Base-by-base conservation (phyloP, 2,797 vertebrate genomes). In the Menidia menidia region DNA sequence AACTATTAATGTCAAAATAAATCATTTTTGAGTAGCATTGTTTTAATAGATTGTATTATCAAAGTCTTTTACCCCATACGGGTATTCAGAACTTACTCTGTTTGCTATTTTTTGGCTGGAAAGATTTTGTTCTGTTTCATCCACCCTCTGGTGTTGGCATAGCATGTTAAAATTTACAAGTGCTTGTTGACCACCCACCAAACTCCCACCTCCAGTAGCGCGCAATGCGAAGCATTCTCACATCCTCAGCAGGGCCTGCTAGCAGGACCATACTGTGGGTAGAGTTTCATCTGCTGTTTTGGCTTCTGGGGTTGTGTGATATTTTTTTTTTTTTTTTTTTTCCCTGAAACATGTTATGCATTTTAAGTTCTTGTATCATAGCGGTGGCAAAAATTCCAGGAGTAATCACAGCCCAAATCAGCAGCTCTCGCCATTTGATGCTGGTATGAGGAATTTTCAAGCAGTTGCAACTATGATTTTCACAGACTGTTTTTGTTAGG, bases 381-480 rank as follows among this genome's bases (percentile, higher is more conserved):
- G 25, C 2, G 41, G 25, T 8, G 31, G 18, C 59, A 51, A 44
- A 31, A 68, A 54, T 58, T 64, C 30, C 25, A 52, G 4, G 15
- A 7, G 48, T 35, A 47, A 47, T 61, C 30, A 44, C 30, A 42
- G 35, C 10, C 52, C 33, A 52, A 33, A 77, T 61, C 56, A 53
- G 30, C 16, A 19, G 6, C 50, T 18, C 43, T 60, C 44, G 5
- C 15, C 15, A 12, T 55, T 47, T 35, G 48, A 32, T 62, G 42
- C 65, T 51, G 44, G 33, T 25, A 9, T 16, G 31, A 62, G n/a
- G 45, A 58, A 30, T 71, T 68, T 59, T 19, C 44, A 62, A 63
- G 32, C 12, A 73, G 69, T 72, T 45, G 14, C 25, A 39, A 60
- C 18, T 52, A 31, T 18, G 60, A 66, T 68, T 66, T 69, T 13